Evolutionary conservation across 2,113 vertebrate species (phyloP), one percentile per base, ranked within the genome.

Genomic region (Malurus cyaneus): DNA sequence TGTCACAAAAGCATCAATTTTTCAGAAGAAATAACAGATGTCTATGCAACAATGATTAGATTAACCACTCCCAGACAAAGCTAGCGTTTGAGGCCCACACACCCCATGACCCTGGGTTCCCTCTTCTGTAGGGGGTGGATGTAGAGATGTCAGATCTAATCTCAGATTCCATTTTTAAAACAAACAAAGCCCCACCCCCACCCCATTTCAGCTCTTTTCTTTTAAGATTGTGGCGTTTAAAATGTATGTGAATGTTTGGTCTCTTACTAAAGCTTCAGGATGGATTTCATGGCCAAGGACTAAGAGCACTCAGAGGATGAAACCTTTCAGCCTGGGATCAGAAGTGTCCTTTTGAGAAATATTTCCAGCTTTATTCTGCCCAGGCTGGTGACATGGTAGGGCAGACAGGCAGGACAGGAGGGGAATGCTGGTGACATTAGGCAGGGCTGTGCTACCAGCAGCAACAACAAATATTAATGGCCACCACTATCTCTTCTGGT

Each of bases 121-220:
- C 94, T 95, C 90, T 97, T 97, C 94, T 95, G 93, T 95, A 94
- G 95, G 94, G 94, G 95, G 95, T 97, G 95, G 94, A 96, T 95
- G 94, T 97, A 97, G 95, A 97, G 96, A 97, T 94, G 95, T 96
- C 95, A 97, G 94, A 95, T 96, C 95, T 93, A 96, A 97, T 96
- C 94, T 96, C 85, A 95, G 95, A 96, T 96, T 93, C 94, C 95
- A 97, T 97, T 97, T 97, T 96, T 96, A 96, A 97, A 97, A 96
- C 96, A 96, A 96, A 96, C 94, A 96, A 93, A 96, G 88, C 95
- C 92, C 96, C 92, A 90, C 95, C 94, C 86, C 96, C 93, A 83
- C 80, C 54, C 67, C 67, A 49, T 93, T 89, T 89, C 93, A 80
- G 79, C 60, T 84, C 66, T 86, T 77, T 83, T 93, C 90, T 83